Base-by-base conservation (phyloP, 2,888 invertebrate species). In the Drosophila neonasuta region DNA sequence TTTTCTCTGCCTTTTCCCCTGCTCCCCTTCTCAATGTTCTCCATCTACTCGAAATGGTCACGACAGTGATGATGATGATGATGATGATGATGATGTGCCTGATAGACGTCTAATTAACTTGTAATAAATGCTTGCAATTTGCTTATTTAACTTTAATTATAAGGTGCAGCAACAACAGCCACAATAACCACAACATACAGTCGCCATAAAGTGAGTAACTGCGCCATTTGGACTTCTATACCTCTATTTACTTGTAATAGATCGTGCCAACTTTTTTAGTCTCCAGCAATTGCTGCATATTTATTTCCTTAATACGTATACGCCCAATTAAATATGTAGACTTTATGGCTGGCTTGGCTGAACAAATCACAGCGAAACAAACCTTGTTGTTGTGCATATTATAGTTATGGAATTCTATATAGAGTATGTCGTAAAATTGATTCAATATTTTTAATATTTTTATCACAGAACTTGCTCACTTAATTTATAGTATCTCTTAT, bases 121-220 rank as follows among this genome's bases (percentile, higher is more conserved):
- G 87, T 85, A 87, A 86, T 85, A 85, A 84, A 87, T 84, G 87
- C 62, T 77, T 73, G 80, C 87, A 79, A 87, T 87, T 87, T 85
- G 69, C 83, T 80, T 84, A 76, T 82, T 87, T 86, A 80, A 76
- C 73, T 84, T 82, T 87, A 87, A 87, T 84, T 85, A 85, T 64
- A 74, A 65, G 70, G 72, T 71, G 71, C 74, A 76, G 73, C 70
- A 46, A n/a, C 61, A 62, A 36, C 50, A 51, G 36, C 46, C 41
- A 55, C 69, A 36, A 56, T 24, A 55, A 20, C 62, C 50, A 24
- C 29, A 48, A 51, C 39, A 58, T 41, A 36, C 15, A 42, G 32
- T 51, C 17, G 11, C 24, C n/a, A 44, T 70, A 65, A 65, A 71
- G 30, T 77, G 68, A 74, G 60, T 84, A 73, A 81, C 73, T 77